Conservation (phyloP, 2,113 vertebrate species). For the Xerus inauris region DNA sequence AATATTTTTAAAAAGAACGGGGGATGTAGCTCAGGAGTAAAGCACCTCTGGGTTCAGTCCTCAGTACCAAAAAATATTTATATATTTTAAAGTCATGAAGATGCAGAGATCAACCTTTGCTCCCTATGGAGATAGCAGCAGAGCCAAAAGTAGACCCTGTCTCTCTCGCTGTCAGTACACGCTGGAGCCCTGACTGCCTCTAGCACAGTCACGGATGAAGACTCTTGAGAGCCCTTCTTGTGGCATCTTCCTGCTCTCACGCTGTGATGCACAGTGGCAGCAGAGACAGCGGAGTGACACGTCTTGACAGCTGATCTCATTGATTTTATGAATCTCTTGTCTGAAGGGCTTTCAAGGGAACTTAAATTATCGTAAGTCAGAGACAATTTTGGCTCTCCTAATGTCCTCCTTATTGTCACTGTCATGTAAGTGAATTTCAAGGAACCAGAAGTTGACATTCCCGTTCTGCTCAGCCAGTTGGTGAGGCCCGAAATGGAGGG, state of each 20-base stretch:
- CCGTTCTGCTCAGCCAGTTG: not conserved
- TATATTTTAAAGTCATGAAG: not conserved
- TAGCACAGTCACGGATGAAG: not conserved
- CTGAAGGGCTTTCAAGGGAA: slow-evolving; percentile 54
- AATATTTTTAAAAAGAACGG: too few relatives aligned
- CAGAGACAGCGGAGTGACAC: not conserved
- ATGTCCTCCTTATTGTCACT: slow-evolving; percentile 37
- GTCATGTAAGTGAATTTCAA: slow-evolving; percentile 34
- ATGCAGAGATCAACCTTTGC: not conserved
- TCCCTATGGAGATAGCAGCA: not conserved
- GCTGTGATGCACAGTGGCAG: not conserved
- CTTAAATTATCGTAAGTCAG: not conserved
- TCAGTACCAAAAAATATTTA: too few relatives aligned
- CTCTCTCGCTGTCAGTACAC: rapidly evolving
- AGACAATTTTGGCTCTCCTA: not conserved
- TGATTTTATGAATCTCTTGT: slow-evolving; percentile 21
- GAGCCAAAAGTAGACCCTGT: not conserved
- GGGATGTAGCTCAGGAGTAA: too few relatives aligned
- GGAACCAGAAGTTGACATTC: not conserved
- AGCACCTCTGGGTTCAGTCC: too few relatives aligned
- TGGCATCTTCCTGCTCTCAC: not conserved
- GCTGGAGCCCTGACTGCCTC: not conserved
- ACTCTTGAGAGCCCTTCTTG: not conserved
- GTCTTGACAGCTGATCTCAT: not conserved
- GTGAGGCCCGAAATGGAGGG: not conserved